Evolutionary conservation across 2,888 invertebrate species (phyloP).

Genomic region (Drosophila multiciliata): DNA sequence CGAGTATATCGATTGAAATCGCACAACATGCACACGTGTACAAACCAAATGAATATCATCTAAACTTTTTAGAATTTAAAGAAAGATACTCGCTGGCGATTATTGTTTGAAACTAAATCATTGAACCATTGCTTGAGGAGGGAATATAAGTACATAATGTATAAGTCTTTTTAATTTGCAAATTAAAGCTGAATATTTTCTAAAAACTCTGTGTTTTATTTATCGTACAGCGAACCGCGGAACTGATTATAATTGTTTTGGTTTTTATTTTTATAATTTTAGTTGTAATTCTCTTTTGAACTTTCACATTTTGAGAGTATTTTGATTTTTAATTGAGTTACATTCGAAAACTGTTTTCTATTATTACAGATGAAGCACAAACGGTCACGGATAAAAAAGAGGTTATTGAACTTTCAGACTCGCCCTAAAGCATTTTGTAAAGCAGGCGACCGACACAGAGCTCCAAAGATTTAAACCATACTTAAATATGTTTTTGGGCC

Average conservation of each 20-base stretch:
- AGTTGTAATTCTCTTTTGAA: conserved; percentile 15
- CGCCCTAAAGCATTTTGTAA: conserved; percentile 37
- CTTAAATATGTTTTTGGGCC: conserved; percentile 22
- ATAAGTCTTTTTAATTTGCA: conserved; percentile 49
- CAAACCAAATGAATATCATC: conserved; percentile 41
- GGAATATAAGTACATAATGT: conserved; percentile 23
- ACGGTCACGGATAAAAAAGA: conserved; percentile 51
- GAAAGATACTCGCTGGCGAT: conserved; percentile 18
- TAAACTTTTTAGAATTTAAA: conserved; percentile 9
- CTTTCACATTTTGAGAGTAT: conserved; percentile 34
- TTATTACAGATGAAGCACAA: conserved; percentile 48
- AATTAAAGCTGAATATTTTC: conserved; percentile 54
- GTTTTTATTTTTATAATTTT: conserved; percentile 4
- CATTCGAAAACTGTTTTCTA: conserved; percentile 30
- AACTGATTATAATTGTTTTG: background rate
- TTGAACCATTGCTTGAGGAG: conserved; percentile 33
- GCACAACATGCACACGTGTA: conserved; percentile 33
- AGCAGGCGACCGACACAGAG: conserved; percentile 24
- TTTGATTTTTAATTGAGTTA: conserved; percentile 34
- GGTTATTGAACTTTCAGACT: conserved; percentile 66
- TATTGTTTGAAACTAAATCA: conserved; percentile 19
- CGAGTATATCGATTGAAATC: conserved; percentile 24
- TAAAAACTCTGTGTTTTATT: conserved; percentile 54
- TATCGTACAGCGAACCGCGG: conserved; percentile 3
- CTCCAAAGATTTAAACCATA: conserved; percentile 49